phyloP scores from a whole-genome alignment of 2,888 invertebrate species.

The Metacarcinus magister region DNA sequence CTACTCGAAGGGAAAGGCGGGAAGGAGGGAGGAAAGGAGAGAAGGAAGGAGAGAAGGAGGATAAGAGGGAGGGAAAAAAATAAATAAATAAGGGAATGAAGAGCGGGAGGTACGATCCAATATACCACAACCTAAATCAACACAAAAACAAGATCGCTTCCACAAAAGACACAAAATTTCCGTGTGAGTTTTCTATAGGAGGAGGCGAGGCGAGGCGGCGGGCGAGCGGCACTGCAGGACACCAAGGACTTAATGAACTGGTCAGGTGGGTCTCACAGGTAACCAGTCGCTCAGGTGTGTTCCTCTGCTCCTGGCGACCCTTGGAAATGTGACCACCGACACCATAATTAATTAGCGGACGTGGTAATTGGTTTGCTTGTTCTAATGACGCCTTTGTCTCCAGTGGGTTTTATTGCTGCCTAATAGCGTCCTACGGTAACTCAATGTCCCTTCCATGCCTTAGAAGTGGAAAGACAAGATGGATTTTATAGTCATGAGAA shows the following conservation, averaged over 20 bases:
- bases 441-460: neutral
- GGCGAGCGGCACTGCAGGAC: neutral
- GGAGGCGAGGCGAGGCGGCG: neutral
- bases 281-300: slow-evolving; percentile 21
- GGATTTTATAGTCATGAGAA: neutral
- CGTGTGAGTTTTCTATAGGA: neutral
- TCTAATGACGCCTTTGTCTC: slow-evolving; percentile 7
- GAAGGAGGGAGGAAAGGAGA: neutral
- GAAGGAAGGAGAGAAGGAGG: neutral
- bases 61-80: neutral
- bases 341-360: slow-evolving; percentile 16
- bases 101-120: neutral
- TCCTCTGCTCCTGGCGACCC: slow-evolving; percentile 17
- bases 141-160: neutral
- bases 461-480: neutral
- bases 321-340: neutral
- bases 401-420: neutral
- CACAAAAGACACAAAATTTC: neutral
- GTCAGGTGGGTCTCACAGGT: slow-evolving; percentile 31
- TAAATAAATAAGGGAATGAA: neutral
- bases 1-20: neutral
- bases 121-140: neutral
- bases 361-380: neutral
- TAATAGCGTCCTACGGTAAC: neutral
- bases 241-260: neutral